Evolutionary conservation across 2,888 invertebrate genomes (phyloP).

Genomic region (Theristus sp.): DNA sequence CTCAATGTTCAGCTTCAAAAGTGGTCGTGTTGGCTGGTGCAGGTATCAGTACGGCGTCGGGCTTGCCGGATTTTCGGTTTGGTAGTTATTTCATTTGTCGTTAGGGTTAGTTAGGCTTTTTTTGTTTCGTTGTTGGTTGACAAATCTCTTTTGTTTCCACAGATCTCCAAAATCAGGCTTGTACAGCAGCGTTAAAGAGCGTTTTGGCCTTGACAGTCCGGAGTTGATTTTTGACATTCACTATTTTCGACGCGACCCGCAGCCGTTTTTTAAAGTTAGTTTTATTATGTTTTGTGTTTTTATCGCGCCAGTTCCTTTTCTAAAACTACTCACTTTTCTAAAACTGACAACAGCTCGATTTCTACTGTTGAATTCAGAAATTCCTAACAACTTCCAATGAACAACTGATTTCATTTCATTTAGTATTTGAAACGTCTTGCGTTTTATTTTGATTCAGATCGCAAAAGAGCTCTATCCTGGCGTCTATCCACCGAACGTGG

Average conservation of each 20-base stretch:
- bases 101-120: background rate
- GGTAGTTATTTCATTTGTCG: slow-evolving; percentile 1
- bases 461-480: slow-evolving; percentile 35
- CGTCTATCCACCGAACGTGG: slow-evolving; percentile 36
- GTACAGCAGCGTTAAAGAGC: slow-evolving; percentile 53
- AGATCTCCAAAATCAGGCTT: slow-evolving; percentile 72
- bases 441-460: slow-evolving; percentile 33
- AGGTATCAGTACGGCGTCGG: slow-evolving; percentile 36
- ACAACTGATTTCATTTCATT: too few species aligned
- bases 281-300: too few species aligned
- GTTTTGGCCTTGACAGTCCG: slow-evolving; percentile 64
- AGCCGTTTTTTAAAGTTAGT: slow-evolving; percentile 79
- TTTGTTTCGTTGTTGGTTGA: background rate
- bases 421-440: too few species aligned
- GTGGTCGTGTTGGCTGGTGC: slow-evolving; percentile 34
- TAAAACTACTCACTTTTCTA: too few species aligned
- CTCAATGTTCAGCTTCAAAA: background rate
- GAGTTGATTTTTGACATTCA: slow-evolving; percentile 60
- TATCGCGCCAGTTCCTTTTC: slow-evolving; percentile 4
- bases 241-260: slow-evolving; percentile 57
- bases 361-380: too few species aligned
- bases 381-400: too few species aligned
- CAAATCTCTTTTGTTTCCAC: slow-evolving; percentile 36
- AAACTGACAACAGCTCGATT: too few species aligned
- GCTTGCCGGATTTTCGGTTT: slow-evolving; percentile 37